Evolutionary conservation across 2,888 invertebrate genomes (phyloP), one percentile per base, ranked within the genome.

Genomic region (Pollenia angustigena): DNA sequence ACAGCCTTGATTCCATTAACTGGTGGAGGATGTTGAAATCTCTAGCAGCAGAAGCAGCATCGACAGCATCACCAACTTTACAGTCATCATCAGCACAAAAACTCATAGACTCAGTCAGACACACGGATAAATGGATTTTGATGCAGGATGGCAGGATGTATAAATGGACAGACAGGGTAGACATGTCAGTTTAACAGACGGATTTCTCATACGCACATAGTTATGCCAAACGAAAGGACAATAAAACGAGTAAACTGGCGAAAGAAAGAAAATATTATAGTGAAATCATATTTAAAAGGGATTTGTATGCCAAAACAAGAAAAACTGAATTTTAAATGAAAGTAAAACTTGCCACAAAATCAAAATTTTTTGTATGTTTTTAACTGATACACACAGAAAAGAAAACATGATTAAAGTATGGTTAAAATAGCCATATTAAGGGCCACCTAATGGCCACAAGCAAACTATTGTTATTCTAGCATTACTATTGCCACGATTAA

Each of bases 171-270:
- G 75, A 80, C 81, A 54, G 64, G 32, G 71, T 66, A 81, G 85
- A 75, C 85, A 85, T 78, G 81, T 79, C 82, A 79, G 69, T 80
- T 75, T 42, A 78, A 71, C 62, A 78, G 85, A 86, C 78, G 69
- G 50, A 83, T 83, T 80, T 86, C 32, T 32, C 82, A 71, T 83
- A 86, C 86, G 86, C 86, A 86, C 58, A 86, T 52, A 69, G 79
- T 68, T 80, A 80, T 86, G 86, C 42, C 79, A 79, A 50, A 69
- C 80, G 71, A 83, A 82, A 86, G 79, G 79, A 86, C 79, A 86
- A 86, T 71, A 75, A 86, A 6, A 32, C 32, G 6, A 32, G 32
- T 32, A 32, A 32, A 32, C 74, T 80, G 50, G 58, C 79, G 46
- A 66, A 82, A 82, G 62, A 82, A 42, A 48, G 50, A 50, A 50